These are phyloP conservation scores for Pantherophis alleghaniensis DNA, from an alignment of 2,797 vertebrate genomes.

Conservation along the genomic window DNA sequence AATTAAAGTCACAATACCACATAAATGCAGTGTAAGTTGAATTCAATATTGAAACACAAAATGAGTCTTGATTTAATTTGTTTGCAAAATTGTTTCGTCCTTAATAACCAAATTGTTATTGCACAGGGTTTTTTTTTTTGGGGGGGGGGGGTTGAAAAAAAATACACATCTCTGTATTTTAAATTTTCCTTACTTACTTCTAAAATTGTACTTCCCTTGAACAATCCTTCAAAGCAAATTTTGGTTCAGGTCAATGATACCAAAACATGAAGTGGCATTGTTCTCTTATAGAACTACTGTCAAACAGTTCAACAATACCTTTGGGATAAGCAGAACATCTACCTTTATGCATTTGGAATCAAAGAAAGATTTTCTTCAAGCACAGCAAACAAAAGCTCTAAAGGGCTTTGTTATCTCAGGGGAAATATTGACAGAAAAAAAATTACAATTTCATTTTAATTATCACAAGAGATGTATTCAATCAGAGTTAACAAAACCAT, in stretches of 20 bases:
- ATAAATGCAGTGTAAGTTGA: background rate
- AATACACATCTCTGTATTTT: constrained; percentile 8
- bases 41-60: background rate
- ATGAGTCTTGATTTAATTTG: background rate
- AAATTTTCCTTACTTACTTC: background rate
- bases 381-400: no score
- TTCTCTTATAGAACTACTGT: background rate
- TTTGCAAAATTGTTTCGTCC: background rate
- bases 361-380: background rate
- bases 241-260: background rate
- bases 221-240: background rate
- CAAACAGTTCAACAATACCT: constrained; percentile 2
- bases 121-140: background rate
- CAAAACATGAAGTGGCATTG: background rate
- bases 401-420: background rate
- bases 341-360: background rate
- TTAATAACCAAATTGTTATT: background rate
- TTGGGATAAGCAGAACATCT: background rate
- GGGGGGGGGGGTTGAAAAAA: background rate
- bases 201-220: background rate
- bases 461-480: background rate
- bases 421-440: background rate
- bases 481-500: background rate
- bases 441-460: background rate
- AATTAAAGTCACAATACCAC: background rate